A percentile compares a stretch with the other conserved stretches of the same genome.
Conservation (phyloP, 2,113 vertebrate genomes). For the Petrocephalus zakoni region DNA sequence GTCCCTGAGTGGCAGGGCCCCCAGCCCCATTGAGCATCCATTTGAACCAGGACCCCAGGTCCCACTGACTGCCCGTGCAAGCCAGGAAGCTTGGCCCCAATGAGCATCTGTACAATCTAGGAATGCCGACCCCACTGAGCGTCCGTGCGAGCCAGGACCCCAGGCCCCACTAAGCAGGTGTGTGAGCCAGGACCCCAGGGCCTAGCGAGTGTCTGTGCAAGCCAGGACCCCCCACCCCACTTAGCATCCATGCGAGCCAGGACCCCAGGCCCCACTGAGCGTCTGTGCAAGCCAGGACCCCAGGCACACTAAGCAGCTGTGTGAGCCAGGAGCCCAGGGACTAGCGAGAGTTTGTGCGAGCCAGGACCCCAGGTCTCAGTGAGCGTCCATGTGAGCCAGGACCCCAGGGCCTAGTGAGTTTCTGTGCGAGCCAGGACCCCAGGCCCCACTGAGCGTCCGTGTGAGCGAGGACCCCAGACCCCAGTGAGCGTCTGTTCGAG, state of each 20-base stretch:
- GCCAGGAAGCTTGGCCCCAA: too few species aligned
- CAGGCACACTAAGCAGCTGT: background rate
- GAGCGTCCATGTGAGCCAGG: fast-evolving
- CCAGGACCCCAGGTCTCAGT: background rate
- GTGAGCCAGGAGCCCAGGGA: fast-evolving
- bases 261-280: background rate
- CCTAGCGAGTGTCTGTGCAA: too few species aligned
- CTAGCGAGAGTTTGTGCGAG: background rate
- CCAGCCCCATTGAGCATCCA: background rate
- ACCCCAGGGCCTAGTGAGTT: background rate
- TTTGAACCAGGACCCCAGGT: background rate
- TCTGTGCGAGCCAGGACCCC: fast-evolving
- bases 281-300: background rate
- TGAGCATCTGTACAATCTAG: too few species aligned
- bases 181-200: too few species aligned
- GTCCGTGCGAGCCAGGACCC: too few species aligned
- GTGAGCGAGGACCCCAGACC: background rate
- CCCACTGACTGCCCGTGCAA: too few species aligned
- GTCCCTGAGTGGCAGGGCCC: background rate
- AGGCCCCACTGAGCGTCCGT: background rate
- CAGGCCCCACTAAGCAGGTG: too few species aligned
- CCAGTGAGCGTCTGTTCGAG: background rate
- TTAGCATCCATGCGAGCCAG: background rate
- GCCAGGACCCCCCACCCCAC: background rate
- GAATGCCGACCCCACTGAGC: too few species aligned